Evolutionary conservation across 2,888 invertebrate genomes (phyloP), one percentile per base, ranked within the genome.

Genomic region (Gymnosoma rotundatum): DNA sequence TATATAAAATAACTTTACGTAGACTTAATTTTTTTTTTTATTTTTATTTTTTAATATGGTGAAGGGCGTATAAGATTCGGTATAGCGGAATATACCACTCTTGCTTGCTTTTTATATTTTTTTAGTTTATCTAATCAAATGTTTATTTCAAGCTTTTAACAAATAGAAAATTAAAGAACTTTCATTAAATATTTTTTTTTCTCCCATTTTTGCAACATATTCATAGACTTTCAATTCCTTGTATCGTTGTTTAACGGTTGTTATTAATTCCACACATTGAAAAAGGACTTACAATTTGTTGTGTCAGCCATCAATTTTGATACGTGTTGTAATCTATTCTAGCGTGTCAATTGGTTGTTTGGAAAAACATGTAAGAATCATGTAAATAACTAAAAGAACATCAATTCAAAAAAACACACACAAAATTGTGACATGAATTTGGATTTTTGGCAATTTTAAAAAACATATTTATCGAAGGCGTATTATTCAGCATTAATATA

Each of bases 301-400:
- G 61, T 73, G 73, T 74, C 58, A 80, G 69, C 60, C 45, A 66
- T 73, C 64, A 74, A 54, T 60, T 67, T 74, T 32, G n/a, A 54
- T 48, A 80, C 74, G 67, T 80, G 74, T 63, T 81, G 20, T 48
- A 48, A 56, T 32, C 18, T 56, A 69, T 69, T 75, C 16, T 75
- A 63, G 63, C 75, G 18, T 81, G 69, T 64, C 63, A 81, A 64
- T 81, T 64, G 75, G 32, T 75, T 75, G 70, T 81, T 81, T 58
- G 16, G 63, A 60, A 76, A 52, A 25, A 58, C 72, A 79, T 64
- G 72, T 25, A 18, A 64, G 58, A 58, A 38, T 58, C 64, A 9
- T 45, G 70, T 66, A 61, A 20, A 67, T 20, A 61, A 61, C 18
- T 64, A 25, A 12, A 25, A 1, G n/a, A n/a, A 69, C 69, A 69